Evolutionary conservation across 2,113 vertebrate genomes (phyloP), one percentile per base, ranked within the genome.

Genomic region (Regulus satrapa): DNA sequence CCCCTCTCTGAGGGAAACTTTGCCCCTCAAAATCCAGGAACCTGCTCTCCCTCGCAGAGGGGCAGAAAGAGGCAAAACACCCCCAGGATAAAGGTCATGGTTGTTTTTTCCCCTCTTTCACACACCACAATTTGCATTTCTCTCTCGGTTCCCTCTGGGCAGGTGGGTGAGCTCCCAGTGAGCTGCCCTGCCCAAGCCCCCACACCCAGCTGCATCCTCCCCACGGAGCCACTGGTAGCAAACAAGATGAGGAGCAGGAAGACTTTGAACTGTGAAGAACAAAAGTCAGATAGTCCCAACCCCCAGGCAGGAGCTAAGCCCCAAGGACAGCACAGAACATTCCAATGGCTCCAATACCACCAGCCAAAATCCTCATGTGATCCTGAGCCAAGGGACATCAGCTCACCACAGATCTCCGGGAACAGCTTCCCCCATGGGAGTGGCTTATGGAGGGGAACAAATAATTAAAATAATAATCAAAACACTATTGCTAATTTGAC

Each of bases 161-260:
- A 4, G 12, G 20, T 49, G 67, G 32, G 75, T 32, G 58, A 94
- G 54, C 3, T 18, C 54, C 72, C 18, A 48, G 4, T 8, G 1
- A 82, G 55, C 16, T 23, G 9, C 40, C 20, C 41, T 76, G 66
- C 41, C 43, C 12, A 1, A 86, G n/a, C 23, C 41, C 56, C 10
- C 1, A 43, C 32, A 2, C 83, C 88, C 96, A 96, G 92, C 87
- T 95, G 85, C 95, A 83, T 48, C 59, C 69, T 88, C 82, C 62
- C 56, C 32, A 5, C 19, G 0, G 1, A 92, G n/a, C 18, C 48
- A 26, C 55, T 0, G 0, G 14, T 14, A 68, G 48, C 58, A 91
- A 85, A 91, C 20, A 28, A 94, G 66, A 61, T 43, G 38, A 63
- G 21, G 75, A 92, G 41, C 52, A 40, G 31, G 46, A 90, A 82